A percentile compares a stretch with the other conserved stretches of the same genome.
Conservation (phyloP, 2,888 invertebrate genomes). For the Nymphalis urticae region DNA sequence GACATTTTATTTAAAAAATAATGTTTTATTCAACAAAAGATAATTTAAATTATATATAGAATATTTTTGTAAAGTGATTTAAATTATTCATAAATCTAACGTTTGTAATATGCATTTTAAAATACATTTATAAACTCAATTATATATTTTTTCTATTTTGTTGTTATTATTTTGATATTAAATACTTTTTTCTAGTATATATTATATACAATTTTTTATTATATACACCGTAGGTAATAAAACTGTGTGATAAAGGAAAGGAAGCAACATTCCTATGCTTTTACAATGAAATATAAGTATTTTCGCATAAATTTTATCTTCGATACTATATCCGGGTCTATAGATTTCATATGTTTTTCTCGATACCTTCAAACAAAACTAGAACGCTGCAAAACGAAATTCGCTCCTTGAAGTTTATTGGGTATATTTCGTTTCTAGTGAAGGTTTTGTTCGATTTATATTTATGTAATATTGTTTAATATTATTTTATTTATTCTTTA, state of each 20-base stretch:
- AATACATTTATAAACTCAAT: no score
- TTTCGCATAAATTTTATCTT: slow-evolving; percentile 8
- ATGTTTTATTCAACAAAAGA: no score
- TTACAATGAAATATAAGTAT: slow-evolving; percentile 1
- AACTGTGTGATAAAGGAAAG: slow-evolving; percentile 30
- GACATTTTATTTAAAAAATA: no score
- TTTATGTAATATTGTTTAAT: no score
- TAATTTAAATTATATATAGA: no score
- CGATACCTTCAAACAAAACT: slow-evolving; percentile 12
- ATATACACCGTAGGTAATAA: background rate
- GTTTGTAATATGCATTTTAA: no score
- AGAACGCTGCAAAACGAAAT: slow-evolving; percentile 13
- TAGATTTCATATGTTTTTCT: slow-evolving; percentile 12
- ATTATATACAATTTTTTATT: background rate
- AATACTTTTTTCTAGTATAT: no score
- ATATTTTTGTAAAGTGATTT: no score
- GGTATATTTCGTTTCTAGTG: background rate
- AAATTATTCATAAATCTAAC: no score
- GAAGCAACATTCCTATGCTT: slow-evolving; percentile 38
- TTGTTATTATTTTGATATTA: no score
- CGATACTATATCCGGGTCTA: background rate
- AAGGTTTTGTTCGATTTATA: background rate
- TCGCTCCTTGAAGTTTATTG: slow-evolving; percentile 9
- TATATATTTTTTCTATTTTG: no score
- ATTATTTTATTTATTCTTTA: background rate